phyloP scores from a whole-genome alignment of 2,797 vertebrate genomes.

The Geotrypetes seraphini region DNA sequence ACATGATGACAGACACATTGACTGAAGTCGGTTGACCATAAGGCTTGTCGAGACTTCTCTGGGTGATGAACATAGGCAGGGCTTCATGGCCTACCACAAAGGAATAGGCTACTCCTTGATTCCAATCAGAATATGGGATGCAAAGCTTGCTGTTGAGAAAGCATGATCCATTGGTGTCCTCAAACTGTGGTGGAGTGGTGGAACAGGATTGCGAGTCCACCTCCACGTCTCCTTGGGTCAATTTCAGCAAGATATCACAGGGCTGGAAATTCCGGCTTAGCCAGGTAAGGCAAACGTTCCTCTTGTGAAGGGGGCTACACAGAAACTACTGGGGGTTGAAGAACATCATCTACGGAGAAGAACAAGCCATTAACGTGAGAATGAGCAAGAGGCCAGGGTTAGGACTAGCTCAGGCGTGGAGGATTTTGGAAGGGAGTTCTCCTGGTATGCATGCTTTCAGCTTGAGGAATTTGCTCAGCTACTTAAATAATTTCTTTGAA shows the following conservation, averaged over 20 bases:
- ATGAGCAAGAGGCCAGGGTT: too few species aligned
- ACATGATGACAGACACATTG: conserved; percentile 44
- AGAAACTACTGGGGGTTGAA: conserved; percentile 44
- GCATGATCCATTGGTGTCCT: conserved; percentile 7
- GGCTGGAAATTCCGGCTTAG: conserved; percentile 55
- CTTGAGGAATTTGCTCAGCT: too few species aligned
- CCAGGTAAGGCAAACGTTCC: conserved; percentile 48
- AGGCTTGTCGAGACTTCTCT: conserved; percentile 43
- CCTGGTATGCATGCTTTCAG: too few species aligned
- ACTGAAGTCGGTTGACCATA: conserved; percentile 43
- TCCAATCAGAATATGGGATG: conserved; percentile 24
- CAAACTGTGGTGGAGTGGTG: not conserved
- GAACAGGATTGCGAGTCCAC: accelerated
- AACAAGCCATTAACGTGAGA: too few species aligned
- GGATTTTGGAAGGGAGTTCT: too few species aligned
- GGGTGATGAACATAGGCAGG: conserved; percentile 19
- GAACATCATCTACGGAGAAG: too few species aligned
- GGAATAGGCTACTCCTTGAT: conserved; percentile 10
- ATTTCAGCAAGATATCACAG: conserved; percentile 31
- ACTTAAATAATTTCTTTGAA: too few species aligned
- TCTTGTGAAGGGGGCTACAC: conserved; percentile 31
- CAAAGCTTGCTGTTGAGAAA: conserved; percentile 26
- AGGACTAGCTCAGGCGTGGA: too few species aligned
- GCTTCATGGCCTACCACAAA: conserved; percentile 40
- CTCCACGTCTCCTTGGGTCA: conserved; percentile 21